Evolutionary conservation across 2,888 invertebrate genomes (phyloP).

Genomic region (Dromius quadrimaculatus): DNA sequence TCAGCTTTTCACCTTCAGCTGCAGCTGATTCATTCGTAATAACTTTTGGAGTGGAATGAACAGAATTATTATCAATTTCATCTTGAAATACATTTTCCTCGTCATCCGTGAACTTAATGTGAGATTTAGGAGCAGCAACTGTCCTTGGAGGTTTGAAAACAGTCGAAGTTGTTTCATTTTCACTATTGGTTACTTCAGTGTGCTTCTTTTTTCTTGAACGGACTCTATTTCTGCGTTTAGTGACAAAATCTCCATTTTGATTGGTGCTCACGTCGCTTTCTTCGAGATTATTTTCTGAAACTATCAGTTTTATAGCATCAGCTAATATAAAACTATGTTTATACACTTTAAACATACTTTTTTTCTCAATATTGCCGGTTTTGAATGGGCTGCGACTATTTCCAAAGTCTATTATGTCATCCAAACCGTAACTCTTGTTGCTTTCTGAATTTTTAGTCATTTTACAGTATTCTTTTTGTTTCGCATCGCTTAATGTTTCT

Average conservation of each 20-base stretch:
- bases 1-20: neutral
- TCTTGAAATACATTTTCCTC: neutral
- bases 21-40: neutral
- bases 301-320: neutral
- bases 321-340: too few species aligned
- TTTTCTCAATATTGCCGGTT: too few species aligned
- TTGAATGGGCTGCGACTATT: too few species aligned
- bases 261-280: neutral
- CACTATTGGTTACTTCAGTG: neutral
- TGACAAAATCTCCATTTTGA: slow-evolving; percentile 12
- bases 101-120: slow-evolving; percentile 35
- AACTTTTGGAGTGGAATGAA: neutral
- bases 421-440: too few species aligned
- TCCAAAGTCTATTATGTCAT: too few species aligned
- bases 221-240: slow-evolving; percentile 19
- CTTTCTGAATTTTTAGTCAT: too few species aligned
- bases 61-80: neutral
- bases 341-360: too few species aligned
- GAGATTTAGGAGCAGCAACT: slow-evolving; percentile 26
- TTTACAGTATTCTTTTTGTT: too few species aligned
- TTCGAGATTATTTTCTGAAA: neutral
- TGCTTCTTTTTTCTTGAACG: slow-evolving; percentile 4
- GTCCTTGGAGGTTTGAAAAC: slow-evolving; percentile 33
- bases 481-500: too few species aligned
- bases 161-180: neutral